Base-by-base conservation (phyloP, 2,888 invertebrate genomes). In the Eupithecia abbreviata region DNA sequence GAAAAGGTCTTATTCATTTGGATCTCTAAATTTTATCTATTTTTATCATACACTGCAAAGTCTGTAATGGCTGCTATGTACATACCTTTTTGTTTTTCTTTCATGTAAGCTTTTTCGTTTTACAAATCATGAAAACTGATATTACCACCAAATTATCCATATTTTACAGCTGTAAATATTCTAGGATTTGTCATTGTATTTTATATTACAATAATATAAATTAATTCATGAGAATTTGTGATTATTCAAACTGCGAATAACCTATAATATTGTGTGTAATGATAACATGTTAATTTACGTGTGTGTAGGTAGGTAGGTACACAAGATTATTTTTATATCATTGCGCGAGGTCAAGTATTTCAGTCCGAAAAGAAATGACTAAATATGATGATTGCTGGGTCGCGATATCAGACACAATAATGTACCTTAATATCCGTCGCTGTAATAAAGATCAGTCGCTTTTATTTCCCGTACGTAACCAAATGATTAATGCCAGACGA, bases 381-480 rank as follows among this genome's bases (percentile, higher is more conserved):
- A 30, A 58, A 62, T 30, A 30, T 58, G 9, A 58, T 18, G 58
- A 62, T 62, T 62, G 30, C 62, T 62, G 13, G 42, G 42, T 4
- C 65, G 41, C 13, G 30, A 41, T 12, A 41, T 13, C 5, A 65
- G 15, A 66, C 13, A 41, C 4, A 15, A 6, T 42, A 67, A 43
- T 2, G 51, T 68, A 79, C 78, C 77, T 74, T 75, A 51, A 74
- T 76, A 77, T 65, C 76, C 75, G 74, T 77, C 76, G 18, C 6
- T 15, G 58, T 73, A 72, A 73, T 73, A 67, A 76, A 76, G 66
- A 51, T 41, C 30, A 65, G 72, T 45, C 41, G 45, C 65, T 30
- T 71, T 68, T 74, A 74, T 72, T 65, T 65, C 73, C 75, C 42
- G 49, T 43, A 68, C 43, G n/a, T 18, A 68, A 43, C n/a, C 18